Base-by-base conservation (phyloP, 2,888 invertebrate species). In the Synergus itoensis region DNA sequence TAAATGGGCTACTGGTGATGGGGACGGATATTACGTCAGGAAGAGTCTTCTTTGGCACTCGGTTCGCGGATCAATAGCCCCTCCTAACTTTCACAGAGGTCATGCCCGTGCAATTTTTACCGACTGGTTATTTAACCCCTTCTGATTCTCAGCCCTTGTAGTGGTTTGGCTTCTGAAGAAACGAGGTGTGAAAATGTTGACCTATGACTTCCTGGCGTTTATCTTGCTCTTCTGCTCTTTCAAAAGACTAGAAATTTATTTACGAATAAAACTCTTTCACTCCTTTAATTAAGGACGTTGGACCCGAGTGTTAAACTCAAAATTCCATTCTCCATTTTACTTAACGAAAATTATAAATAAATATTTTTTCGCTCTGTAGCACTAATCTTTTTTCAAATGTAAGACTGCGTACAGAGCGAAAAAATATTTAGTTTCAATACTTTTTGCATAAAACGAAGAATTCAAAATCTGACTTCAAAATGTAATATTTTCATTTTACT, bases 11-110 rank as follows among this genome's bases (percentile, higher is more conserved):
- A 85, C 79, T 86, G 83, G 81, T 86, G 83, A 77, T 82, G 78
- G 69, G 80, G 81, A 82, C 86, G 84, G 86, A 88, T 89, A 88
- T 89, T 87, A 86, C 86, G 86, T 88, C 86, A 85, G 83, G 81
- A 83, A 80, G 82, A 82, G 86, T 80, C 83, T 82, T 84, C 86
- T 89, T 87, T 86, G 85, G 86, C 86, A 87, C 83, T 82, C 81
- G 77, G 80, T 86, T 85, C 82, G 77, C 84, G 85, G 89, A 89
- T 90, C 90, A 85, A 90, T 90, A 90, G 84, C 82, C 87, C 84
- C 86, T 86, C 85, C 84, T 82, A 69, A 57, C 69, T 81, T 84
- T 78, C 78, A 69, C 79, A 80, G 81, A 81, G 83, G 81, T 83
- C 84, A 80, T 83, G 79, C 60, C 77, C 79, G 80, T 84, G 86